Base-by-base conservation (phyloP, 2,797 vertebrate species). In the Phrynocephalus guinanensis region DNA sequence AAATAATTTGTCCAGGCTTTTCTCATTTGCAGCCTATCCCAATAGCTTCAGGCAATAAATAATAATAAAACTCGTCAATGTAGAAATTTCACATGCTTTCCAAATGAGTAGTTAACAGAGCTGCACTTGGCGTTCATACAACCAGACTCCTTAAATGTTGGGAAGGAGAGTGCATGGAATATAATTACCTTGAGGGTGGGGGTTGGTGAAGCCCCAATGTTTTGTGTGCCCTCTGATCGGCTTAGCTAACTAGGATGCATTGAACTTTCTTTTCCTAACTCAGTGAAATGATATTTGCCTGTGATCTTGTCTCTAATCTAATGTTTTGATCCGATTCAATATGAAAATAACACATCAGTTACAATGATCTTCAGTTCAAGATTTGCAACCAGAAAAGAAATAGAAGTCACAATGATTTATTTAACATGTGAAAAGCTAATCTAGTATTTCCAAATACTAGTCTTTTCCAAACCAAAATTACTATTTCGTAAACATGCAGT, bases 261-360 rank as follows among this genome's bases (percentile, higher is more conserved):
- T 18, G 67, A 9, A 48, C 1, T 0, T 1, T 2, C 16, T 44
- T 24, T 81, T 82, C 28, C 2, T 68, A 8, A 50, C 75, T 3
- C 7, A 5, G 63, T 71, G 9, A 86, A 77, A 56, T 68, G 16
- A 56, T 87, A 30, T 56, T 26, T n/a, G 75, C 33, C 18, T 0
- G 24, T 28, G 52, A 60, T n/a, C 83, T 0, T 44, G 88, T 1
- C 6, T 67, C 30, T 60, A 82, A 30, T 38, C 26, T 83, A 3
- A 3, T 2, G 88, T 90, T 87, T 26, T 89, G 67, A 86, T 28
- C 10, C 24, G 83, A 79, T 76, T 86, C 78, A 82, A 33, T 1
- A n/a, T 24, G 20, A 44, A 72, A 72, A 60, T 44, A 44, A 67
- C 38, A 30, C 71, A 56, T 10, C n/a, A 10, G 0, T 1, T 71